phyloP scores from a whole-genome alignment of 2,888 invertebrate genomes.

The Watsonalla binaria region DNA sequence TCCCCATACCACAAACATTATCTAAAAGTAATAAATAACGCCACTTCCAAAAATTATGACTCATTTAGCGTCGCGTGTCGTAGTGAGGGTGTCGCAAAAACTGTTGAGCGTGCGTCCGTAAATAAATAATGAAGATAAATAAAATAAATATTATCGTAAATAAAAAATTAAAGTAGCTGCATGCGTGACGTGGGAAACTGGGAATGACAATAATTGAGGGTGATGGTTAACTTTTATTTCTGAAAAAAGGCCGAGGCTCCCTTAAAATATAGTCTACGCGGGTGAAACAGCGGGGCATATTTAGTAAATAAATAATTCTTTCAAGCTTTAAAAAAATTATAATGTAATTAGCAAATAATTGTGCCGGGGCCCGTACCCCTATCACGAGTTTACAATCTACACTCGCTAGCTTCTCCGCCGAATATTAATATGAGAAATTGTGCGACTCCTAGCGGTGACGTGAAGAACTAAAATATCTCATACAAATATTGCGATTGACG shows the following conservation, averaged over 20 bases:
- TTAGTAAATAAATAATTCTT: too few relatives aligned
- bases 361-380: too few relatives aligned
- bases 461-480: too few relatives aligned
- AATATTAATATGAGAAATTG: too few relatives aligned
- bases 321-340: too few relatives aligned
- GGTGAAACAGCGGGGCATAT: too few relatives aligned
- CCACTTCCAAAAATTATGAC: constrained; percentile 19
- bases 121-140: constrained; percentile 34
- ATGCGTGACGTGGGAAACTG: constrained; percentile 34
- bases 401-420: too few relatives aligned
- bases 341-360: too few relatives aligned
- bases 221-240: constrained; percentile 11
- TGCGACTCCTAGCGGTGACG: too few relatives aligned
- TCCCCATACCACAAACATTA: background rate
- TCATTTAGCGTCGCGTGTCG: constrained; percentile 33
- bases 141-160: constrained; percentile 46
- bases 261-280: too few relatives aligned
- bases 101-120: constrained; percentile 19
- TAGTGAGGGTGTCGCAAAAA: constrained; percentile 28
- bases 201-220: constrained; percentile 37
- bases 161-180: constrained; percentile 38
- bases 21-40: constrained; percentile 7
- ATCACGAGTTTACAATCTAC: too few relatives aligned
- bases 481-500: too few relatives aligned
- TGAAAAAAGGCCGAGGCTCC: background rate